phyloP scores from a whole-genome alignment of 37 sponge, comb jelly and placozoan genomes.

The Halichondria panicea region DNA sequence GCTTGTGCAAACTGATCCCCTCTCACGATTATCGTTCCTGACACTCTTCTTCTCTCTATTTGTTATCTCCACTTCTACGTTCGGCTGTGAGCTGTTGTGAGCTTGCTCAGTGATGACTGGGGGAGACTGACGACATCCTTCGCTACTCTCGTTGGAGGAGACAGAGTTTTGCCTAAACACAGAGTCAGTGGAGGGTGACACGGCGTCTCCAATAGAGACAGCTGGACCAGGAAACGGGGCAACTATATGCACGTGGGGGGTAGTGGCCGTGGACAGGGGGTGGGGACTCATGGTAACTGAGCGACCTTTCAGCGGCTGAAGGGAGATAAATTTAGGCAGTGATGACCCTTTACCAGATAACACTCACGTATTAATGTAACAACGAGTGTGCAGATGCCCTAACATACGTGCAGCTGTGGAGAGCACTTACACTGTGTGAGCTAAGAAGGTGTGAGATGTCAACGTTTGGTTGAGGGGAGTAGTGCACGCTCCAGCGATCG shows the following conservation, averaged over 20 bases:
- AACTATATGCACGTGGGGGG: background rate
- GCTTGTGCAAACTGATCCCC: background rate
- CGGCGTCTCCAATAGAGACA: background rate
- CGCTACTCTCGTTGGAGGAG: background rate
- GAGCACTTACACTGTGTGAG: background rate
- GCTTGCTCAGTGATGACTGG: background rate
- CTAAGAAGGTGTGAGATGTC: background rate
- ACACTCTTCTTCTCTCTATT: background rate
- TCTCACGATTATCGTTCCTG: background rate
- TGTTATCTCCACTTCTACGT: background rate
- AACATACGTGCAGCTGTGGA: slow-evolving; percentile 4
- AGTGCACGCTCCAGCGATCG: slow-evolving; percentile 88
- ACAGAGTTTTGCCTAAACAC: slow-evolving; percentile 19
- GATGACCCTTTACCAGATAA: background rate
- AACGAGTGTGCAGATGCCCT: background rate
- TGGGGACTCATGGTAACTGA: background rate
- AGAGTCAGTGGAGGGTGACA: slow-evolving; percentile 2
- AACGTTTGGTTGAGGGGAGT: slow-evolving; percentile 12
- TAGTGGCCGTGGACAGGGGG: background rate
- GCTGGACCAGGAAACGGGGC: slow-evolving; percentile 27
- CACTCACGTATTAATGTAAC: slow-evolving; percentile 24
- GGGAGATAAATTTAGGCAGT: background rate
- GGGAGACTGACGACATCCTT: background rate
- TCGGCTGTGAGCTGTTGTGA: background rate
- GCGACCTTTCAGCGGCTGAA: background rate